Evolutionary conservation across 2,797 vertebrate species (phyloP), one percentile per base, ranked within the genome.

Genomic region (Alouatta caraya): DNA sequence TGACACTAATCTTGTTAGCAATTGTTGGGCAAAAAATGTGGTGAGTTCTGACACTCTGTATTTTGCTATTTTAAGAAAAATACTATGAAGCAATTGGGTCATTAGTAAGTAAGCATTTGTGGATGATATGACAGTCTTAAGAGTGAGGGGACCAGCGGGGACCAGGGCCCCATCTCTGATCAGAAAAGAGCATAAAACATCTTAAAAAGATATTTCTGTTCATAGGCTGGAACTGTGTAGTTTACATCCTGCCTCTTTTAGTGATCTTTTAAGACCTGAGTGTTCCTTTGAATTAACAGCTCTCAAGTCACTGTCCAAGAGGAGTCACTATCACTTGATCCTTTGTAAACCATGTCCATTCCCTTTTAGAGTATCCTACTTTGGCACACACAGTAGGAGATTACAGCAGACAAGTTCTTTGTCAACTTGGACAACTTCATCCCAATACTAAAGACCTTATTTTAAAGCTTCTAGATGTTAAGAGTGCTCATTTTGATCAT

Each of bases 11-110:
- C 44, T 75, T 82, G 52, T 75, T 72, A 88, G 59, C 39, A 67
- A 88, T 24, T 37, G 4, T 73, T 96, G 72, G 17, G 30, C 26
- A 55, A 87, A 81, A 83, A 86, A 14, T 26, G 37, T 44, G 15
- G 11, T 30, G 42, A 76, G 42, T 87, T 64, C 83, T 92, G 80
- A 86, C 72, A 91, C 39, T 61, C 14, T 39, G 1, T 79, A 73
- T 50, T 86, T 88, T 90, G 8, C 30, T 93, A 55, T 93, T 97
- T 82, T 88, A 85, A 73, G 83, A 79, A 96, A 95, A 88, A 93
- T 55, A 64, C 30, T 55, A 30, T 17, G 17, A 91, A 95, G 64
- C 26, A 76, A 4, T 6, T 59, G 30, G 24, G 13, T 79, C 30
- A 70, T 0, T 52, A 83, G 67, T 64, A 82, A 90, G 48, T n/a